A percentile compares a stretch with the other conserved stretches of the same genome.
These are phyloP conservation scores for Thelaira solivaga DNA, from an alignment of 2,888 invertebrate species.

Conservation along the genomic window DNA sequence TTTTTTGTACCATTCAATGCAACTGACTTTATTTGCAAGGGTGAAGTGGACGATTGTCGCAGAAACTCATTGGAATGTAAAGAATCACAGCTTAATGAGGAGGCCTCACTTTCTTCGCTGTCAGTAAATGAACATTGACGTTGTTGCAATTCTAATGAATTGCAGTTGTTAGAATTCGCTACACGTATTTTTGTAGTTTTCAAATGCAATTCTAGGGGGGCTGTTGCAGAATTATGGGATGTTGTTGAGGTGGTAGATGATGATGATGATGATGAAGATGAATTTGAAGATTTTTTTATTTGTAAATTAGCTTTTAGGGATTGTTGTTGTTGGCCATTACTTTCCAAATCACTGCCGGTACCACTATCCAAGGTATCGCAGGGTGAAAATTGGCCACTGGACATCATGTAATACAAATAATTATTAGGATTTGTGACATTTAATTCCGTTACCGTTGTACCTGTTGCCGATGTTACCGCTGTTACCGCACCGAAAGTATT, in stretches of 20 bases:
- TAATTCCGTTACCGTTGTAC: constrained; percentile 68
- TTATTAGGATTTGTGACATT: constrained; percentile 70
- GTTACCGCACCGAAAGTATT: constrained; percentile 12
- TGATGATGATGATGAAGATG: constrained; percentile 17
- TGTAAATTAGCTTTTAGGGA: constrained; percentile 73
- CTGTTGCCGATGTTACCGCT: constrained; percentile 30
- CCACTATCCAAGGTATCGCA: constrained; percentile 89
- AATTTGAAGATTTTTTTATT: constrained; percentile 24
- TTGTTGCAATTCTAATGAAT: constrained; percentile 65
- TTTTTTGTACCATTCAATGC: constrained; percentile 39
- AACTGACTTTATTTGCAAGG: constrained; percentile 72
- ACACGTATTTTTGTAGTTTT: constrained; percentile 72
- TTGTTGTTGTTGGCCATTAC: constrained; percentile 76
- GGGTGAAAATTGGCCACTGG: constrained; percentile 89
- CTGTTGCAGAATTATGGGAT: constrained; percentile 60
- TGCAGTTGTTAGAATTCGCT: constrained; percentile 40
- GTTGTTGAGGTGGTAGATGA: constrained; percentile 5
- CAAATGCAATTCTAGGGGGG: constrained; percentile 75
- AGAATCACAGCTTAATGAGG: constrained; percentile 89
- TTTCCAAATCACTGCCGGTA: constrained; percentile 89
- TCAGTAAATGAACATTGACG: constrained; percentile 79
- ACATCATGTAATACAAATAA: constrained; percentile 79
- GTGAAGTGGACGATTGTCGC: constrained; percentile 70
- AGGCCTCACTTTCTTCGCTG: constrained; percentile 82
- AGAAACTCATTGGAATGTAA: constrained; percentile 85